Evolutionary conservation across 2,797 vertebrate genomes (phyloP).

Genomic region (Chaunax sp.): DNA sequence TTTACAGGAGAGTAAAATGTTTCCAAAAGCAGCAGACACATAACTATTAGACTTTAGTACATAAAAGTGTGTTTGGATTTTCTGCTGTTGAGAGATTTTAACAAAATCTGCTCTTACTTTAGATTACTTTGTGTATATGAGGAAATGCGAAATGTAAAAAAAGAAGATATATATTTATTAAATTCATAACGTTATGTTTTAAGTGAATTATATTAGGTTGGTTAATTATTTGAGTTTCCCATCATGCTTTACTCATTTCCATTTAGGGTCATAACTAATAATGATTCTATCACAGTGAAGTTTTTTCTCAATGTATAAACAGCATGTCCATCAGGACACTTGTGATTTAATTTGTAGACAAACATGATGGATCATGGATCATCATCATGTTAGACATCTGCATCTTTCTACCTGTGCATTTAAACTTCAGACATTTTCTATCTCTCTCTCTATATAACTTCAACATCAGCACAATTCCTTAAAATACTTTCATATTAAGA

Average conservation of each 20-base stretch:
- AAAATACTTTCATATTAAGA: neutral
- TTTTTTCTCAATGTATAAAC: neutral
- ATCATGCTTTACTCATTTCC: neutral
- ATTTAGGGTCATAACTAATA: neutral
- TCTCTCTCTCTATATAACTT: neutral
- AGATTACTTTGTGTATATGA: too few relatives aligned
- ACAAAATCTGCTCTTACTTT: too few relatives aligned
- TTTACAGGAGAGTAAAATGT: too few relatives aligned
- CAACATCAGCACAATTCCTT: neutral
- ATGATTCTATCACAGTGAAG: neutral
- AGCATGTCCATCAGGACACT: neutral
- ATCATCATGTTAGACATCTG: too few relatives aligned
- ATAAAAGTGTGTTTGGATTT: neutral
- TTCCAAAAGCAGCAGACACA: too few relatives aligned
- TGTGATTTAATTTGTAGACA: neutral
- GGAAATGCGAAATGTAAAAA: too few relatives aligned
- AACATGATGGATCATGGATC: neutral
- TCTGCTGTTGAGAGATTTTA: too few relatives aligned
- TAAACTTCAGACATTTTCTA: neutral
- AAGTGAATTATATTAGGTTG: too few relatives aligned
- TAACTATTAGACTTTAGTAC: too few relatives aligned
- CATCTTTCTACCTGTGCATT: neutral
- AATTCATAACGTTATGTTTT: too few relatives aligned
- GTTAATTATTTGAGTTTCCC: too few relatives aligned
- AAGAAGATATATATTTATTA: too few relatives aligned